These are phyloP conservation scores for Brachylomia viminalis DNA, from an alignment of 2,888 invertebrate genomes.

Conservation along the genomic window DNA sequence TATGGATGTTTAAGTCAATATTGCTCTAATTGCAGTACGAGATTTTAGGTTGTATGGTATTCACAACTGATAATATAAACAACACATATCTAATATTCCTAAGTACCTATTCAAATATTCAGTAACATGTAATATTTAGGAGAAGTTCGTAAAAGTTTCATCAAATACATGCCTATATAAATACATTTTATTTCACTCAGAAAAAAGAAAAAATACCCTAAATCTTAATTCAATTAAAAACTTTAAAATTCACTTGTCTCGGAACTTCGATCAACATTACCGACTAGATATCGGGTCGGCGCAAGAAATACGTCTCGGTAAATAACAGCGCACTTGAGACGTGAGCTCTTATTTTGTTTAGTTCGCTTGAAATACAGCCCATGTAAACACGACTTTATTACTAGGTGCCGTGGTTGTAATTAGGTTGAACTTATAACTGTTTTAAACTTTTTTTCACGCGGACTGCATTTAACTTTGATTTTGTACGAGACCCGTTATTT, in stretches of 20 bases:
- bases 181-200: constrained; percentile 10
- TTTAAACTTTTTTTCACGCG: no score
- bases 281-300: no score
- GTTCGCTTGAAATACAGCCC: no score
- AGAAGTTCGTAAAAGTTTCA: constrained; percentile 8
- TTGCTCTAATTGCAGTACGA: constrained; percentile 3
- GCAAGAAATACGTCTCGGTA: no score
- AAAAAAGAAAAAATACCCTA: neutral
- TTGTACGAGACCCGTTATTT: no score
- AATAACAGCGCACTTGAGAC: no score
- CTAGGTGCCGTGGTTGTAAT: no score
- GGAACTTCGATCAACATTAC: no score
- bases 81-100: neutral
- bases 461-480: no score
- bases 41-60: constrained; percentile 1
- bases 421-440: no score
- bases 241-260: constrained; percentile 10
- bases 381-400: no score
- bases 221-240: constrained; percentile 1
- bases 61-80: constrained; percentile 23
- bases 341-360: no score
- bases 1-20: neutral
- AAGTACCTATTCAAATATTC: constrained; percentile 29
- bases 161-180: constrained; percentile 14
- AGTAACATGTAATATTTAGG: constrained; percentile 17